Base-by-base conservation (phyloP, 2,888 invertebrate genomes). In the Catonia carolina region DNA sequence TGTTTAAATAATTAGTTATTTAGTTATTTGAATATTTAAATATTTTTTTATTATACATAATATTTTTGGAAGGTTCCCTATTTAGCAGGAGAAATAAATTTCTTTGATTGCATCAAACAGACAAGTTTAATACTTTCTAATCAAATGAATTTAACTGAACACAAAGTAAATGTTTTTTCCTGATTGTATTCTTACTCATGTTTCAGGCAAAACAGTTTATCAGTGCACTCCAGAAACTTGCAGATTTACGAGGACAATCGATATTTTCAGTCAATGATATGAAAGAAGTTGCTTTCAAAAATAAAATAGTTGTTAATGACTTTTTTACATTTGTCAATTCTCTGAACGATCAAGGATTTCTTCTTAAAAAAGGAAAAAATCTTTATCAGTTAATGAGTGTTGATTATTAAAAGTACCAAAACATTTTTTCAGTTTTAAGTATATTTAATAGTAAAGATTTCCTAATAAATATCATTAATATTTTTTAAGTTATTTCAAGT, bases 271-370 rank as follows among this genome's bases (percentile, higher is more conserved):
- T 80, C 53, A 78, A 82, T 53, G 91, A 94, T 73, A 77, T 96
- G 66, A 81, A 83, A 68, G 81, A 86, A 67, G 77, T 92, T 53
- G 85, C 85, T 22, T 74, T 76, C 65, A 76, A 80, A 6, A 79
- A 81, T 0, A 84, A 83, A 2, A 77, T 94, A 37, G 70, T 78
- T 1, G 71, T 77, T 36, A 76, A 80, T 1, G 84, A 86, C 67
- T 81, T 89, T 62, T 77, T 78, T 48, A 79, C 81, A 61, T 77
- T 93, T 48, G 78, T 96, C 52, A 81, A 84, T 63, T 81, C 84
- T 33, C 78, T 95, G 64, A 95, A 96, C 70, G 78, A 84, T 65
- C 89, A 91, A 71, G 93, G 94, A 8, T 87, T 84, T 73, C 75
- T 96, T 62, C 75, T 96, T 62, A 85, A 91, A 68, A 91, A 89